phyloP scores from a whole-genome alignment of 23 tunicate genomes.

The Trididemnum nubilum region DNA sequence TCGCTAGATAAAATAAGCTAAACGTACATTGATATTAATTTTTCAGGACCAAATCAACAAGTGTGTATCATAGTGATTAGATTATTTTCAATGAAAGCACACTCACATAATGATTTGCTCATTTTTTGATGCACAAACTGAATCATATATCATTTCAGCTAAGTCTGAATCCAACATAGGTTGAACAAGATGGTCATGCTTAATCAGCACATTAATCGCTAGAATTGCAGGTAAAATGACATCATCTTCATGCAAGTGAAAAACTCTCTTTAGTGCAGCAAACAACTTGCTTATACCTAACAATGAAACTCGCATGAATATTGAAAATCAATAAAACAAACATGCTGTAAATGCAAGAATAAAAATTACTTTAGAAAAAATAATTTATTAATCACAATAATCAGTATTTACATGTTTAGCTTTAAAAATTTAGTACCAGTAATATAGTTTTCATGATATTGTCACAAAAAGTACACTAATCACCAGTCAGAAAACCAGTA shows the following conservation, averaged over 20 bases:
- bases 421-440: no score
- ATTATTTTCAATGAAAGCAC: no score
- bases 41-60: no score
- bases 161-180: constrained; percentile 33
- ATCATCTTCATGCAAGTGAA: constrained; percentile 10
- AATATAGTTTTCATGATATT: no score
- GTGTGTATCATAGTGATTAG: no score
- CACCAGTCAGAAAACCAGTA: no score
- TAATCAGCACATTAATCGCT: background rate
- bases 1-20: no score
- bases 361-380: no score
- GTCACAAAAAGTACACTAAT: no score
- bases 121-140: background rate
- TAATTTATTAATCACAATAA: background rate
- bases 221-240: constrained; percentile 12
- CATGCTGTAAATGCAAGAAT: background rate
- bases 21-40: no score
- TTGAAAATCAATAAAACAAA: background rate
- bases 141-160: constrained; percentile 34
- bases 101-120: constrained; percentile 22
- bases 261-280: constrained; percentile 17
- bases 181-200: constrained; percentile 3
- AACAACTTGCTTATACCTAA: constrained; percentile 20
- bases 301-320: background rate
- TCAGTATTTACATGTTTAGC: background rate